These are phyloP conservation scores for Agelas oroides DNA, from an alignment of 37 sponge, comb jelly and placozoan genomes.

Conservation along the genomic window DNA sequence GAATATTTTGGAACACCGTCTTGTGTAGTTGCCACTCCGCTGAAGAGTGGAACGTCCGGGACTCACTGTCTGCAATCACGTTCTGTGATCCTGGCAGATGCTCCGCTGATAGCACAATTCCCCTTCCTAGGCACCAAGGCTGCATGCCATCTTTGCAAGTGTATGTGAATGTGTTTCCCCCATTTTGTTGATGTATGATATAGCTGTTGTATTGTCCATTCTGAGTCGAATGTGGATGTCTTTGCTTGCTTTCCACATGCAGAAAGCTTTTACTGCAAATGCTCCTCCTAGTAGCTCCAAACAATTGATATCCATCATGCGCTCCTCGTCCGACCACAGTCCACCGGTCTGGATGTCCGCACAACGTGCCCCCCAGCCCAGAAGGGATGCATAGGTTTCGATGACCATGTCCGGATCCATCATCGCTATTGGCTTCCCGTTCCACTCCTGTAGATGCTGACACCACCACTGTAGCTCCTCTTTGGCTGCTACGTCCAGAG, in stretches of 20 bases:
- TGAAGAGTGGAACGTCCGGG: not conserved
- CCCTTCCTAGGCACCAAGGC: constrained; percentile 16
- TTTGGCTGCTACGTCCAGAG: no score
- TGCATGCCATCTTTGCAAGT: not conserved
- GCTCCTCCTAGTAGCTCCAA: constrained; percentile 45
- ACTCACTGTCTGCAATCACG: constrained; percentile 26
- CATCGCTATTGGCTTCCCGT: constrained; percentile 20
- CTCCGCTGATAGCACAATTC: constrained; percentile 7
- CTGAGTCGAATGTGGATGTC: constrained; percentile 19
- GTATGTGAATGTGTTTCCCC: constrained; percentile 18
- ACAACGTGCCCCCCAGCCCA: constrained; percentile 48
- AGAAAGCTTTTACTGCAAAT: constrained; percentile 33
- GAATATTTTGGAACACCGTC: not conserved
- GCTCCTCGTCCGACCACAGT: constrained; percentile 32
- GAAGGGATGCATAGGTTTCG: constrained; percentile 48
- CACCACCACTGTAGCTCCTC: constrained; percentile 54
- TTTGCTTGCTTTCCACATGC: not conserved
- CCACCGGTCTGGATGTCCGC: not conserved
- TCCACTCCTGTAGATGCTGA: not conserved
- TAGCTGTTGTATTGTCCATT: constrained; percentile 30
- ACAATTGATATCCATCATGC: constrained; percentile 41
- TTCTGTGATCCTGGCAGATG: constrained; percentile 25
- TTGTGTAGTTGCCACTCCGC: constrained; percentile 44
- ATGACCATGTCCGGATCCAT: constrained; percentile 23
- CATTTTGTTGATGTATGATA: no score